Base-by-base conservation (phyloP, 1,140 invertebrate species). In the Drosophila sulfurigaster region DNA sequence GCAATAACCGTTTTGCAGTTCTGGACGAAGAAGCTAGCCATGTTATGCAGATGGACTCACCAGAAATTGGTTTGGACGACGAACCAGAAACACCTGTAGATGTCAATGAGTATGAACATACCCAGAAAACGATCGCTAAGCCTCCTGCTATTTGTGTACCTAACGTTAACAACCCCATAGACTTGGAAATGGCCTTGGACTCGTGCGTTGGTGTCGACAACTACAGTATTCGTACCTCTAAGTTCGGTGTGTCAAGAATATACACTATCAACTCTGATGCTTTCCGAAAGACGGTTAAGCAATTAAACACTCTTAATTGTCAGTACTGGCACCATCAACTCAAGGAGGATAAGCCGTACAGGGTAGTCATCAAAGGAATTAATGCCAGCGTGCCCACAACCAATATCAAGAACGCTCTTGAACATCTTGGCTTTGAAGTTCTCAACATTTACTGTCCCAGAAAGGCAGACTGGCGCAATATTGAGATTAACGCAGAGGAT, bases 241-340 rank as follows among this genome's bases (percentile, higher is more conserved):
- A n/a, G n/a, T n/a, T n/a, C n/a, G n/a, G n/a, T n/a, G n/a, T n/a
- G n/a, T n/a, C n/a, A n/a, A n/a, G n/a, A n/a, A n/a, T n/a, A n/a
- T n/a, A n/a, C n/a, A n/a, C n/a, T n/a, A n/a, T 41, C 8, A 66
- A 65, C 41, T 45, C 43, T 45, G 56, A 71, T 5, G 62, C 60
- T 35, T 71, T 75, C 1, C 62, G 73, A 0, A 11, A 11, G 15
- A 13, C 45, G 13, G 67, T 75, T 7, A 59, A 38, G 38, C 11
- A 15, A 16, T 15, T 70, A 13, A 70, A 15, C 8, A 25, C 38
- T 5, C 35, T 41, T 6, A 75, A 65, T 30, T 71, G 56, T 4
- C 20, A 51, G 48, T 75, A 57, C 41, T 59, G 59, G 52, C 59
- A 70, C 6, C 59, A 64, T 11, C 72, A 75, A 15, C 58, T 75